Conservation (phyloP, 1,140 invertebrate species). For the Asobara japonica region DNA sequence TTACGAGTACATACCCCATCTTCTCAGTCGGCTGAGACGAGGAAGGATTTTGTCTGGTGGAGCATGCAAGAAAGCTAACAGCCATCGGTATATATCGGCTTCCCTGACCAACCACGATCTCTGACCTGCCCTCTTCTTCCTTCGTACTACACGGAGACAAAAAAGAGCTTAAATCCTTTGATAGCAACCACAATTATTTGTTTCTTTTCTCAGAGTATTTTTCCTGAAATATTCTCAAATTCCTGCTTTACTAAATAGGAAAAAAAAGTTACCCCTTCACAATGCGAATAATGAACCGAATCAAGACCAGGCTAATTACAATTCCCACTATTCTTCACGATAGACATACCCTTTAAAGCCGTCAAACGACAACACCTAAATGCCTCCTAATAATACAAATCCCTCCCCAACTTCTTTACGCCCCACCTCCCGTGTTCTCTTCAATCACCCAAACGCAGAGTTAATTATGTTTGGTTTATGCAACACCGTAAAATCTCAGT, state of each 20-base stretch:
- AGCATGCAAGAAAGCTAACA: conserved; percentile 50
- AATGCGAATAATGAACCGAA: too few relatives aligned
- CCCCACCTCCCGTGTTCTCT: too few relatives aligned
- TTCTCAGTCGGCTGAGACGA: conserved; percentile 12
- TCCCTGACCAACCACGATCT: conserved; percentile 25
- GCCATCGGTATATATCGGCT: conserved; percentile 49
- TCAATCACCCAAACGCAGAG: background rate
- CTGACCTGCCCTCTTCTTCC: conserved; percentile 17
- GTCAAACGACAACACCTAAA: too few relatives aligned
- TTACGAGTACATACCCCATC: background rate
- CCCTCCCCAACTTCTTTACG: background rate
- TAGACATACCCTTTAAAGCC: too few relatives aligned
- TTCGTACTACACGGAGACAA: background rate
- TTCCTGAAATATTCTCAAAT: background rate
- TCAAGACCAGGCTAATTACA: too few relatives aligned
- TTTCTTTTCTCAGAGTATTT: background rate
- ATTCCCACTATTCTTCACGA: too few relatives aligned
- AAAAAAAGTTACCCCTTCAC: too few relatives aligned
- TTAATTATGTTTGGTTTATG: conserved; percentile 14
- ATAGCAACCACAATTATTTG: background rate
- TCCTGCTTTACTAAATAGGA: background rate
- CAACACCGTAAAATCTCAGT: background rate
- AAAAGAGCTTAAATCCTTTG: conserved; percentile 5
- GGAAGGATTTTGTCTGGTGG: conserved; percentile 48
- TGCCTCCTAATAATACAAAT: background rate